Base-by-base conservation (phyloP, 2,888 invertebrate species). In the Acanthosepion esculentum region DNA sequence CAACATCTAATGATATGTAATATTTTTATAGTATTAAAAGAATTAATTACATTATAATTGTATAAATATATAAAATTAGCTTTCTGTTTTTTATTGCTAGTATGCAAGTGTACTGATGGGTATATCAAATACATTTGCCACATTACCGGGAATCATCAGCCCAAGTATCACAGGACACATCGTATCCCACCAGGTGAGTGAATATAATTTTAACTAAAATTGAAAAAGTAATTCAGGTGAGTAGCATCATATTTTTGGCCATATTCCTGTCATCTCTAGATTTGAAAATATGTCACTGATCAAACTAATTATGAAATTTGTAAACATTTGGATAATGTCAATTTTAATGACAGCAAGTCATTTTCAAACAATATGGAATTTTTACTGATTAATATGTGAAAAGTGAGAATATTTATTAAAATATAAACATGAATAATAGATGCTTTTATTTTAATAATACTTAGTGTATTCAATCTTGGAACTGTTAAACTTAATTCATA, bases 21-120 rank as follows among this genome's bases (percentile, higher is more conserved):
- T 41, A 41, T 41, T 41, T 41, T 41, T 41, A 41, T 41, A 41
- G 41, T 41, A 41, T 41, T 41, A 41, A 41, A 41, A 41, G 2
- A 41, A 41, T 41, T 41, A 41, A 41, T 41, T 41, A 41, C 26
- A 29, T 64, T 78, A 78, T 78, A 78, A 78, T n/a, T 78, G n/a
- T 78, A n/a, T 78, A 15, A 78, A 48, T 29, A 48, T 92, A 5
- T 50, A 48, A 50, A 26, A 1, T 48, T 50, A 48, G 50, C 23
- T 8, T 26, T 92, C n/a, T 92, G 48, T 92, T 26, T 92, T 92
- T 33, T 93, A n/a, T 33, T 53, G 64, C 7, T 95, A 97, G 96
- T 99, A 98, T 98, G 99, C 99, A 23, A 98, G 99, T 97, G 98
- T 99, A 0, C 97, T 99, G 94, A 99, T 99, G 99, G 99, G 99